Percentiles rank a stretch among this genome's conserved stretches.
phyloP scores from a whole-genome alignment of 2,797 vertebrate species.

The Bovichtus diacanthus region DNA sequence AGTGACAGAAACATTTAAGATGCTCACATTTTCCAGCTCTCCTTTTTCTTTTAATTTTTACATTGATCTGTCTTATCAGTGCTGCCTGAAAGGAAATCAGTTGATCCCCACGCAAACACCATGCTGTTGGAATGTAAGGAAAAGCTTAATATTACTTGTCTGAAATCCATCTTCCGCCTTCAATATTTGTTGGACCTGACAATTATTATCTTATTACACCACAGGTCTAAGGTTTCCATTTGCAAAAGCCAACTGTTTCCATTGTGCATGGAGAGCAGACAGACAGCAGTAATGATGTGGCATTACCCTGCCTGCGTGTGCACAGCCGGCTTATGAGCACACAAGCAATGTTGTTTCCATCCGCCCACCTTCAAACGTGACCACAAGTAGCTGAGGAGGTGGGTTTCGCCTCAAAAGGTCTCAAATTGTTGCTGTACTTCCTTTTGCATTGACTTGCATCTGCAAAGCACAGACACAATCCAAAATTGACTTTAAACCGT shows the following conservation, averaged over 20 bases:
- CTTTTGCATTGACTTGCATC: constrained; percentile 1
- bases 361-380: constrained; percentile 23
- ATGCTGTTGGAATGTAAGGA: background rate
- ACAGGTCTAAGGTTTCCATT: constrained; percentile 33
- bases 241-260: constrained; percentile 17
- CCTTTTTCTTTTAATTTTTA: background rate
- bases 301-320: constrained; percentile 3
- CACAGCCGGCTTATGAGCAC: constrained; percentile 39
- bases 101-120: constrained; percentile 25
- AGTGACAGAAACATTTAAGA: constrained; percentile 19
- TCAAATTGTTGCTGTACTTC: background rate
- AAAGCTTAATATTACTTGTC: background rate
- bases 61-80: constrained; percentile 13
- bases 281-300: constrained; percentile 28
- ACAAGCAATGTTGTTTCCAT: constrained; percentile 25
- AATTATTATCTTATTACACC: constrained; percentile 23
- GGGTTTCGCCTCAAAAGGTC: constrained; percentile 14
- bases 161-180: background rate
- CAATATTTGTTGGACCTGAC: background rate
- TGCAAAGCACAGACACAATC: background rate
- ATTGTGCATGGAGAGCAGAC: constrained; percentile 21
- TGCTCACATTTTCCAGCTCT: constrained; percentile 1
- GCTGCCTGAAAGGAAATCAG: constrained; percentile 13
- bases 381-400: constrained; percentile 28
- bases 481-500: too few species aligned